These are phyloP conservation scores for Drosophila anomalata DNA, from an alignment of 2,888 invertebrate species.

Conservation along the genomic window DNA sequence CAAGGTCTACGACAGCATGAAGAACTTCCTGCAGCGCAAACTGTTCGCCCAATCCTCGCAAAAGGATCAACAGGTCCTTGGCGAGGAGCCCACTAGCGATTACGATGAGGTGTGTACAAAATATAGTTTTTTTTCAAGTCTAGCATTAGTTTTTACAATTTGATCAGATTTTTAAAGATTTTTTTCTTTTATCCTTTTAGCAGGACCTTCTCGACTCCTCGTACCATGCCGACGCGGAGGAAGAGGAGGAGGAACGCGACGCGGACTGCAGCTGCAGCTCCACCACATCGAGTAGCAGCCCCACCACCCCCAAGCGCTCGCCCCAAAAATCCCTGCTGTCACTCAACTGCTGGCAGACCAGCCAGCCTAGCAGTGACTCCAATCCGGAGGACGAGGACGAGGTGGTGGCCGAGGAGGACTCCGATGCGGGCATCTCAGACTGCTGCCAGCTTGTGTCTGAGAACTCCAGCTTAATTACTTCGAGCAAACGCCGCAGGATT, in stretches of 20 bases:
- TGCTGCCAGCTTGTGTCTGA: slow-evolving; percentile 78
- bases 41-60: slow-evolving; percentile 73
- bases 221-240: slow-evolving; percentile 76
- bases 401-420: slow-evolving; percentile 39
- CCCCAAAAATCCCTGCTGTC: slow-evolving; percentile 76
- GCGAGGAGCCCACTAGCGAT: slow-evolving; percentile 73
- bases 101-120: slow-evolving; percentile 72
- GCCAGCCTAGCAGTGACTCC: slow-evolving; percentile 64
- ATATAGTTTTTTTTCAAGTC: background rate
- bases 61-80: slow-evolving; percentile 22
- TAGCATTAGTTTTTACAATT: background rate
- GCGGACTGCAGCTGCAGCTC: slow-evolving; percentile 67
- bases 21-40: slow-evolving; percentile 81
- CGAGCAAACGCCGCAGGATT: slow-evolving; percentile 45
- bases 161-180: slow-evolving; percentile 21
- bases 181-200: slow-evolving; percentile 27
- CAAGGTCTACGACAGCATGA: slow-evolving; percentile 82
- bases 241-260: slow-evolving; percentile 62
- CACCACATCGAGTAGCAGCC: slow-evolving; percentile 25
- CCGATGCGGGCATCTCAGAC: slow-evolving; percentile 79
- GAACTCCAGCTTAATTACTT: slow-evolving; percentile 37
- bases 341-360: slow-evolving; percentile 76
- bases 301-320: slow-evolving; percentile 58
- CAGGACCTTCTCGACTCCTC: slow-evolving; percentile 76
- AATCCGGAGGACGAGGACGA: slow-evolving; percentile 66